phyloP scores from a whole-genome alignment of 30 jellyfish, hydroid and myxozoan genomes.

The Catostylus mosaicus region DNA sequence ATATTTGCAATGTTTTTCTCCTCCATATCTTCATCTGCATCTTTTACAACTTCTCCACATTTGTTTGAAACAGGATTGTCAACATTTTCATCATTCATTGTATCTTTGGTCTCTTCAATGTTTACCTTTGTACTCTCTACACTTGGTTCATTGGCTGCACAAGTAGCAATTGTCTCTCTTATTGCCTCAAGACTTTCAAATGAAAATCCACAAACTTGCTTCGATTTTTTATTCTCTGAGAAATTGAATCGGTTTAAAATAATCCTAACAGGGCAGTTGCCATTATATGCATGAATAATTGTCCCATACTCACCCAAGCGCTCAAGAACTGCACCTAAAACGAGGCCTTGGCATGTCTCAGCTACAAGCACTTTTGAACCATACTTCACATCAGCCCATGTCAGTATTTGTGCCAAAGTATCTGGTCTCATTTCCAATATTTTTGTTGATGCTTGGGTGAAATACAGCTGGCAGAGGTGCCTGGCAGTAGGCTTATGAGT shows the following conservation, averaged over 20 bases:
- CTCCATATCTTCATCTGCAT: background rate
- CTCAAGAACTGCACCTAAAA: slow-evolving; percentile 85
- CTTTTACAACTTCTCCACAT: background rate
- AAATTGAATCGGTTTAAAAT: slow-evolving; percentile 76
- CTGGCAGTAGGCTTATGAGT: slow-evolving; percentile 80
- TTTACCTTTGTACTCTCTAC: background rate
- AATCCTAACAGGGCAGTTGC: slow-evolving; percentile 82
- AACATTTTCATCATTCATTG: background rate
- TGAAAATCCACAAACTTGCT: slow-evolving; percentile 68
- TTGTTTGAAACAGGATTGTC: background rate
- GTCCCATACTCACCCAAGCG: slow-evolving; percentile 85
- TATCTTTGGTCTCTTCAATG: background rate
- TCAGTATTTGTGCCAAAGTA: slow-evolving; percentile 79
- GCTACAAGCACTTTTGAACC: slow-evolving; percentile 79
- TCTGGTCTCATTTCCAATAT: slow-evolving; percentile 79
- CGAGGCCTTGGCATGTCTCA: slow-evolving; percentile 85
- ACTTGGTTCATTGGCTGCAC: background rate
- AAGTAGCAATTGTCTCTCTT: background rate
- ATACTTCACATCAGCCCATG: slow-evolving; percentile 73
- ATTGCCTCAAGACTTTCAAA: slow-evolving; percentile 65
- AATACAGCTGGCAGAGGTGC: slow-evolving; percentile 65
- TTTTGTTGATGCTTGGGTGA: slow-evolving; percentile 62
- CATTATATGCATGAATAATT: slow-evolving; percentile 74
- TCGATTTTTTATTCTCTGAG: slow-evolving; percentile 19
- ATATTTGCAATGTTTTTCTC: background rate